phyloP scores from a whole-genome alignment of 2,888 invertebrate genomes.

The Adelphocoris suturalis region DNA sequence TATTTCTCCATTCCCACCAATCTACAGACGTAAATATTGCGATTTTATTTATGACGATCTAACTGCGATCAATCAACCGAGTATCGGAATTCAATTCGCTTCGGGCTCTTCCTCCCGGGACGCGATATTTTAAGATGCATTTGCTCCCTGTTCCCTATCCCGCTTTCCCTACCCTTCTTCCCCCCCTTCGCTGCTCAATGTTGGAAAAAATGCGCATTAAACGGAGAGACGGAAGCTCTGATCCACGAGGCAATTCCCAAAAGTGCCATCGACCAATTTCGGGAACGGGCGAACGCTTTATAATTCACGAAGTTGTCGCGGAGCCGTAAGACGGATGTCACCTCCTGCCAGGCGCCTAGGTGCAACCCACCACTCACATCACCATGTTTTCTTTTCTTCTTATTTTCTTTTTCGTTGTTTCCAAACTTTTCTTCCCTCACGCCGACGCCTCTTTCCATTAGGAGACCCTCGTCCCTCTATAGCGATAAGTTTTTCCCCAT shows the following conservation, averaged over 20 bases:
- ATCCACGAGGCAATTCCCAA: conserved; percentile 62
- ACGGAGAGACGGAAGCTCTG: background rate
- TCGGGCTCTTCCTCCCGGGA: too few species aligned
- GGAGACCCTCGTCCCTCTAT: background rate
- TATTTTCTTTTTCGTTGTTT: conserved; percentile 29
- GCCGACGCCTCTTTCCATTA: conserved; percentile 18
- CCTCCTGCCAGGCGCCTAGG: conserved; percentile 36
- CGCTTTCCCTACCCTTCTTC: background rate
- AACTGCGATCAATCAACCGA: too few species aligned
- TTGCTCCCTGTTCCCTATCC: background rate
- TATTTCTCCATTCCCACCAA: too few species aligned
- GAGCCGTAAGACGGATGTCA: conserved; percentile 58
- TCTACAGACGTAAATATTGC: too few species aligned
- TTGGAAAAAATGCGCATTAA: conserved; percentile 4
- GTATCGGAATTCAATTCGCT: too few species aligned
- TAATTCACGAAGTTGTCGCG: conserved; percentile 62
- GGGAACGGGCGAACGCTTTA: conserved; percentile 55
- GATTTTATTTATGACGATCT: too few species aligned
- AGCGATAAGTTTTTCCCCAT: background rate
- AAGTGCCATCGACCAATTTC: conserved; percentile 66
- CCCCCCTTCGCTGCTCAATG: background rate
- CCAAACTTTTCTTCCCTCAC: background rate
- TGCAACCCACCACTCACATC: conserved; percentile 34
- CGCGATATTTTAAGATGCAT: conserved; percentile 16
- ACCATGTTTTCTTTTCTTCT: conserved; percentile 24